A percentile compares a stretch with the other conserved stretches of the same genome.
phyloP scores from a whole-genome alignment of 1,140 invertebrate genomes.

The Drosophila nigromelanica region DNA sequence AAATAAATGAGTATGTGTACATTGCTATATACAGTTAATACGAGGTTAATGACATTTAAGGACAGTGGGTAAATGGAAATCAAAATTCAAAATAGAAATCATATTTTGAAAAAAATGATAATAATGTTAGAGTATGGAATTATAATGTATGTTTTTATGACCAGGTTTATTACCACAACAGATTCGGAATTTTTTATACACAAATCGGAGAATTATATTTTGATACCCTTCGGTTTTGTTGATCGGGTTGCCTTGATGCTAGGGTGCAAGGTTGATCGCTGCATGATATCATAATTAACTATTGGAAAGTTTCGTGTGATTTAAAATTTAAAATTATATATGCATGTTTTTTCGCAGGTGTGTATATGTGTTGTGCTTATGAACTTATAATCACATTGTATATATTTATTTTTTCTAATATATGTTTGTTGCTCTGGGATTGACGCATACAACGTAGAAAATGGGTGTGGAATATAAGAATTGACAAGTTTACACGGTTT shows the following conservation, averaged over 20 bases:
- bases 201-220: neutral
- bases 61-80: constrained; percentile 12
- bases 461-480: constrained; percentile 78
- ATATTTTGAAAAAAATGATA: constrained; percentile 5
- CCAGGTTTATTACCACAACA: constrained; percentile 28
- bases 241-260: constrained; percentile 69
- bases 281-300: constrained; percentile 33
- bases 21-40: constrained; percentile 12
- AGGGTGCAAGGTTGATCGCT: constrained; percentile 73
- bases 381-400: constrained; percentile 12
- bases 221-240: constrained; percentile 16
- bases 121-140: constrained; percentile 23
- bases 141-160: constrained; percentile 21
- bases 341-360: neutral
- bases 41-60: constrained; percentile 19
- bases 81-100: constrained; percentile 7
- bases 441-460: constrained; percentile 68
- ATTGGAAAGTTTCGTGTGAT: constrained; percentile 24
- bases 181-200: neutral
- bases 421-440: constrained; percentile 36
- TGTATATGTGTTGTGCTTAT: constrained; percentile 27
- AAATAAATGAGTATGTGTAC: constrained; percentile 29
- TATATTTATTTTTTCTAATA: neutral
- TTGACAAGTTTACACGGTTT: constrained; percentile 45
- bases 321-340: neutral